Evolutionary conservation across 2,888 invertebrate genomes (phyloP).

Genomic region (Latrodectus elegans): DNA sequence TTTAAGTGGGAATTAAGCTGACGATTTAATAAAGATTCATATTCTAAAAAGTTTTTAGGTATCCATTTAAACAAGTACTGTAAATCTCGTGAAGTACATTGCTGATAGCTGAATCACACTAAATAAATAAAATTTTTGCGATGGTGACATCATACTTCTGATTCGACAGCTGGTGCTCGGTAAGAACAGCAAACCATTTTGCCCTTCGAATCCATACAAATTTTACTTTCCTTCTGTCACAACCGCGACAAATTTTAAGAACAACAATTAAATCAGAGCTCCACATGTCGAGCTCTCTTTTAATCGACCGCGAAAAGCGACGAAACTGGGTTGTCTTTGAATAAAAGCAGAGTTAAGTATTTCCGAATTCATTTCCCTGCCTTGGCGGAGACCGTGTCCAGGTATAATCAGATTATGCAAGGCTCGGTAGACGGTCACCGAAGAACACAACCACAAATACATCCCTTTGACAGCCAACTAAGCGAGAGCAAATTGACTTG

Average conservation of each 20-base stretch:
- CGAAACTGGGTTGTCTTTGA: neutral
- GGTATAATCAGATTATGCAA: slow-evolving; percentile 34
- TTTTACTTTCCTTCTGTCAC: neutral
- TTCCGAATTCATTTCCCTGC: slow-evolving; percentile 6
- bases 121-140: too few species aligned
- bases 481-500: slow-evolving; percentile 44
- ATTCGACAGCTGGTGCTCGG: too few species aligned
- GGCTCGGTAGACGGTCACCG: neutral
- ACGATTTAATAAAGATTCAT: too few species aligned
- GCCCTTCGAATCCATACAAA: too few species aligned
- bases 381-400: neutral
- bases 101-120: too few species aligned
- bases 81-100: too few species aligned
- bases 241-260: neutral
- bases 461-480: slow-evolving; percentile 37
- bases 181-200: too few species aligned
- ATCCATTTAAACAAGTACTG: too few species aligned
- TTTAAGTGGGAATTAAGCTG: too few species aligned
- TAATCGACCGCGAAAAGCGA: neutral
- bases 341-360: slow-evolving; percentile 4
- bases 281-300: neutral
- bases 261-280: neutral
- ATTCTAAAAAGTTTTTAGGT: too few species aligned
- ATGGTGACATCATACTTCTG: too few species aligned
- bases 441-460: slow-evolving; percentile 26